Evolutionary conservation across 2,797 vertebrate genomes (phyloP), one percentile per base, ranked within the genome.

Genomic region (Thaleichthys pacificus): DNA sequence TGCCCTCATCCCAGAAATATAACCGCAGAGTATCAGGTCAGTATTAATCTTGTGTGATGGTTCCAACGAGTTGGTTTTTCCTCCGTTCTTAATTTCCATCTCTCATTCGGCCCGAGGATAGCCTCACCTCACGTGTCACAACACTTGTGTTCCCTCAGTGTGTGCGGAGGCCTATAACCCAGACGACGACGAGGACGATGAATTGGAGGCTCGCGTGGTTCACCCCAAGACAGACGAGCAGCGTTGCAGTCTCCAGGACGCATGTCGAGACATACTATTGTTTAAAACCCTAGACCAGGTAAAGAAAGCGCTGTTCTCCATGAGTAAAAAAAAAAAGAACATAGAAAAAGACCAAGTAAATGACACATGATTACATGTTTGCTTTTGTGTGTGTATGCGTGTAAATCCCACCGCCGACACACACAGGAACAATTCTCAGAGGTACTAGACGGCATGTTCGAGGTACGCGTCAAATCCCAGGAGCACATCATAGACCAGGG

Each of bases 241-340:
- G 86, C 94, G 97, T 89, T 95, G 93, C 91, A 92, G 97, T 89
- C 93, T 99, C 89, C 97, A 99, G 88, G 97, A 99, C 86, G 94
- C 97, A 67, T 99, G 97, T 85, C 92, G 94, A 94, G 97, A 99
- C 90, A 99, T 99, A 84, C 92, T 99, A 30, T 90, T 99, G 78
- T 99, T 99, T 89, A 99, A 98, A 94, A 98, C 95, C 85, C 93
- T 99, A 72, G 97, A 99, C 85, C 96, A 96, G 95, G 97, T 98
- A 95, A 9, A 22, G 15, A 47, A 47, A 28, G 21, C 42, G 1
- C 2, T 19, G 1, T 9, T 49, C 7, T 5, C 51, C 51, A n/a
- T 2, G 3, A 17, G 19, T n/a, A 3, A 15, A 47, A 0, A 30
- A 30, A 30, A 5, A 4, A 3, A 28, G 4, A 28, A 28, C 0